Evolutionary conservation across 2,113 vertebrate genomes (phyloP).

Genomic region (Mohoua ochrocephala): DNA sequence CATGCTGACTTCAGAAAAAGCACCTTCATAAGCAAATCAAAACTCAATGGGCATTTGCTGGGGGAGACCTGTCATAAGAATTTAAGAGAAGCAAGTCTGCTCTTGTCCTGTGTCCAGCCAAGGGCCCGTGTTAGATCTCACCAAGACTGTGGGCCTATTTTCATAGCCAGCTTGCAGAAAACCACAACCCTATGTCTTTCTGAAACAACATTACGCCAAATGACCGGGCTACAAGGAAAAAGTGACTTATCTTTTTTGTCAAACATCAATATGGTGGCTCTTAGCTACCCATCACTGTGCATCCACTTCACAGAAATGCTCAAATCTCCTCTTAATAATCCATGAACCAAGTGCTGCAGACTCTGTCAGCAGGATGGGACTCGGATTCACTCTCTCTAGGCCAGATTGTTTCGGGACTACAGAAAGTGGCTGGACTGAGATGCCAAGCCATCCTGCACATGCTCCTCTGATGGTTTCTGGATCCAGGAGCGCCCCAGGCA

Average conservation of each 20-base stretch:
- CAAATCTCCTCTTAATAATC: background rate
- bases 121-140: background rate
- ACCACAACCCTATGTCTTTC: background rate
- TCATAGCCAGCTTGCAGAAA: background rate
- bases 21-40: background rate
- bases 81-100: background rate
- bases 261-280: background rate
- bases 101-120: background rate
- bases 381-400: background rate
- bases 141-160: background rate
- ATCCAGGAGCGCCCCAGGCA: background rate
- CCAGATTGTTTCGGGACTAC: background rate
- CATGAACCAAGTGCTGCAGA: background rate
- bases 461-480: background rate
- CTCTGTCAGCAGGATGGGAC: background rate
- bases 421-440: background rate
- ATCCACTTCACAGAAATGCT: background rate
- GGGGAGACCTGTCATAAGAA: background rate
- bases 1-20: background rate
- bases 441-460: background rate
- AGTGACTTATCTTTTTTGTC: background rate
- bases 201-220: background rate
- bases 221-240: background rate
- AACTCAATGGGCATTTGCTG: background rate
- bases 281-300: background rate